phyloP scores from a whole-genome alignment of 2,113 vertebrate genomes.

The Prolemur simus region DNA sequence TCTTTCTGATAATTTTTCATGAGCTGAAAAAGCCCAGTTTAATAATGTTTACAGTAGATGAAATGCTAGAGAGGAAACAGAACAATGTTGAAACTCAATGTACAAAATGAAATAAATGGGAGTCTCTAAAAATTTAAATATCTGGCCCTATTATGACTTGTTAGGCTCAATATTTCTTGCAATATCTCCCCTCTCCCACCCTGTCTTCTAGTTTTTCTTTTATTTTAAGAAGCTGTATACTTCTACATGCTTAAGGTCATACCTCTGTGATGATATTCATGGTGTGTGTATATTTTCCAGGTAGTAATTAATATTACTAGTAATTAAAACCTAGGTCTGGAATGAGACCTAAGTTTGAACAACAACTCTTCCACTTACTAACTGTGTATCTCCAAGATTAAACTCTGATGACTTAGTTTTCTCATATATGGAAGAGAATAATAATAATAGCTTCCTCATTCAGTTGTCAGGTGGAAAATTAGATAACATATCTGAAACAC shows the following conservation, averaged over 20 bases:
- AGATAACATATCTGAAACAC: background rate
- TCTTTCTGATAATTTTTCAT: slow-evolving; percentile 8
- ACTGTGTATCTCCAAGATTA: background rate
- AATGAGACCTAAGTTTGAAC: background rate
- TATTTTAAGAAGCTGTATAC: background rate
- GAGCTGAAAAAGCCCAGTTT: background rate
- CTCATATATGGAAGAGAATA: background rate
- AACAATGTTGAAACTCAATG: background rate
- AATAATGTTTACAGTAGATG: background rate
- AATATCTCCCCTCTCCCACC: background rate
- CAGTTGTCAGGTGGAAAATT: background rate
- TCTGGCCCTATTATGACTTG: background rate
- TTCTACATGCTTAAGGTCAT: background rate
- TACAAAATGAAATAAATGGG: background rate
- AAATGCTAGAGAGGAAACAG: background rate
- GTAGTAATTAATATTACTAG: background rate
- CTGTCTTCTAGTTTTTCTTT: background rate
- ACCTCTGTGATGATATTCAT: background rate
- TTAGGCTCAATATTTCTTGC: background rate
- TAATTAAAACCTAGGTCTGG: background rate
- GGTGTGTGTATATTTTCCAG: background rate
- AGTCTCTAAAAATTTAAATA: background rate
- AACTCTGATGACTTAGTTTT: background rate
- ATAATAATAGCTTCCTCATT: background rate
- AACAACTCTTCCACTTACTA: background rate